phyloP scores from a whole-genome alignment of 2,888 invertebrate genomes.

The Mythimna albipuncta region DNA sequence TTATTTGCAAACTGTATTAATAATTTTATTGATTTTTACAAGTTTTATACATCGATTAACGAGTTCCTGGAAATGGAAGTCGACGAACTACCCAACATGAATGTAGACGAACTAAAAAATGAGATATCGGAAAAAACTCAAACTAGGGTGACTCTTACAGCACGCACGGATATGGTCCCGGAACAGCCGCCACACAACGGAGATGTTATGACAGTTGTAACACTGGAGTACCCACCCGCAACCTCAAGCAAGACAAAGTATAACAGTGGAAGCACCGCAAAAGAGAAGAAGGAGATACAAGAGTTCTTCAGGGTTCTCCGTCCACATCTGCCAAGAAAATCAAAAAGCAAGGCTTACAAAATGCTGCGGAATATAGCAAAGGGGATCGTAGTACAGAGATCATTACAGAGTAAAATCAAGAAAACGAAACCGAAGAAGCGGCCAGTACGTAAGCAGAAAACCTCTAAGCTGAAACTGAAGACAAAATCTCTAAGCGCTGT shows the following conservation, averaged over 20 bases:
- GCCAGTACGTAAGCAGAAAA: constrained; percentile 10
- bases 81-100: constrained; percentile 8
- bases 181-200: constrained; percentile 5
- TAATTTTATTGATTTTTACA: constrained; percentile 30
- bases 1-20: constrained; percentile 19
- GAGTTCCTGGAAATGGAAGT: constrained; percentile 49
- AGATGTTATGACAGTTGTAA: background rate
- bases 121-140: constrained; percentile 4
- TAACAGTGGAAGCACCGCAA: background rate
- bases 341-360: constrained; percentile 69
- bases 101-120: constrained; percentile 12
- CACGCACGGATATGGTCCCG: constrained; percentile 7
- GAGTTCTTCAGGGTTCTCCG: constrained; percentile 57
- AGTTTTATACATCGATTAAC: constrained; percentile 4
- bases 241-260: constrained; percentile 45
- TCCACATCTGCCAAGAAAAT: constrained; percentile 63
- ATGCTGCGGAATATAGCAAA: constrained; percentile 62
- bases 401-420: constrained; percentile 1
- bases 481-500: constrained; percentile 19
- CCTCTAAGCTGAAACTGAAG: constrained; percentile 4
- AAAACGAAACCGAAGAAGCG: constrained; percentile 33
- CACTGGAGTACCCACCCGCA: constrained; percentile 29
- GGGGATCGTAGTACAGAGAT: constrained; percentile 31
- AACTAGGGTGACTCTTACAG: background rate
- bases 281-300: constrained; percentile 19